These are phyloP conservation scores for Oryzias melastigma DNA, from an alignment of 2,113 vertebrate species.

Conservation along the genomic window DNA sequence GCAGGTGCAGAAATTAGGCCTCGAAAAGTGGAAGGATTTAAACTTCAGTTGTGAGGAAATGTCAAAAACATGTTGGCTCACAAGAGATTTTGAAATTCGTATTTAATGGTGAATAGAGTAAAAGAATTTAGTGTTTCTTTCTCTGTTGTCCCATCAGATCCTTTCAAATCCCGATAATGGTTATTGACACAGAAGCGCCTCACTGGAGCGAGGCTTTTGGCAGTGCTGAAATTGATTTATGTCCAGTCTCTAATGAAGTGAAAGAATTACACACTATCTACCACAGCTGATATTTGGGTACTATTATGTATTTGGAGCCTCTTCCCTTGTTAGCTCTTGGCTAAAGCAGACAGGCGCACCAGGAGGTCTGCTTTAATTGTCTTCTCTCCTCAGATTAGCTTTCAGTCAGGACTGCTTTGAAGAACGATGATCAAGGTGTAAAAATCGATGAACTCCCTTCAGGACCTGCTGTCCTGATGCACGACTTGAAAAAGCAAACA, in stretches of 20 bases:
- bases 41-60: too few relatives aligned
- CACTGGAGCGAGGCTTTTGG: slow-evolving; percentile 16
- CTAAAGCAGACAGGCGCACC: slow-evolving; percentile 13
- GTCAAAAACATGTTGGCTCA: too few relatives aligned
- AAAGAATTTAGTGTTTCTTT: too few relatives aligned
- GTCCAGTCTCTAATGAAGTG: slow-evolving; percentile 48
- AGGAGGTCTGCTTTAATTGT: slow-evolving; percentile 1
- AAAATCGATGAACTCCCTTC: slow-evolving; percentile 15
- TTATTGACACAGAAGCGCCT: slow-evolving; percentile 46
- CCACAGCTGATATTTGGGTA: slow-evolving; percentile 35
- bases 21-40: too few relatives aligned
- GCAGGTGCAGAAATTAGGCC: too few relatives aligned
- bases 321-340: slow-evolving; percentile 43
- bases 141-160: too few relatives aligned
- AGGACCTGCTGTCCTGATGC: neutral
- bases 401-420: slow-evolving; percentile 19
- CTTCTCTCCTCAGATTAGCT: neutral
- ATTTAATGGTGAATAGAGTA: too few relatives aligned
- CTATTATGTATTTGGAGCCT: slow-evolving; percentile 27
- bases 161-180: neutral
- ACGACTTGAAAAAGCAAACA: slow-evolving; percentile 6
- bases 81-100: too few relatives aligned
- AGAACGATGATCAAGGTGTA: neutral
- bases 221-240: slow-evolving; percentile 46
- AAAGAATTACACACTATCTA: slow-evolving; percentile 14